phyloP scores from a whole-genome alignment of 2,113 vertebrate genomes.

The Tetraodon nigroviridis region DNA sequence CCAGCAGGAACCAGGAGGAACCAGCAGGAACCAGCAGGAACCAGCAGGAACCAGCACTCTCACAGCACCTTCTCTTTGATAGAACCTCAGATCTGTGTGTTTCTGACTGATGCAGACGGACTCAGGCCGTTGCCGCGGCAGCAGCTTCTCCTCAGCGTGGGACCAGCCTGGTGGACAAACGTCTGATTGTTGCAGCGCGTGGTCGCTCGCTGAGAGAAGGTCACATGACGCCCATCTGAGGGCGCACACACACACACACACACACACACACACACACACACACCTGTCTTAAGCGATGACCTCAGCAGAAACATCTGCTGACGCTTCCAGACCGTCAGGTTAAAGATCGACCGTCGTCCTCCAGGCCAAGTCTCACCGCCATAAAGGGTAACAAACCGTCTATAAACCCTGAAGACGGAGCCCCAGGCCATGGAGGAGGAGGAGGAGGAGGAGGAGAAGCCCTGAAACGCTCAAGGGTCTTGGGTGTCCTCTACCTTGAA shows the following conservation, averaged over 20 bases:
- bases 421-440: too few species aligned
- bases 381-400: slow-evolving; percentile 50
- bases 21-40: too few species aligned
- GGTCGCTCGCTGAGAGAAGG: slow-evolving; percentile 27
- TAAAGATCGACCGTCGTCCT: slow-evolving; percentile 68
- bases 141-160: not conserved
- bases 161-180: slow-evolving; percentile 51
- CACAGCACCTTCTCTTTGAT: too few species aligned
- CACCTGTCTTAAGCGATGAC: not conserved
- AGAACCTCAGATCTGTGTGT: too few species aligned
- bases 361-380: slow-evolving; percentile 54
- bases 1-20: too few species aligned
- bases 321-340: slow-evolving; percentile 29
- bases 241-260: slow-evolving; percentile 1
- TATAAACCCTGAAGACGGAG: slow-evolving; percentile 12
- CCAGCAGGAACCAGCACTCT: too few species aligned
- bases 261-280: slow-evolving; percentile 1
- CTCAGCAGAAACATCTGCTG: slow-evolving; percentile 14
- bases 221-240: too few species aligned
- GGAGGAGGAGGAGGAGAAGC: too few species aligned
- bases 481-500: too few species aligned
- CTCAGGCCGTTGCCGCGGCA: too few species aligned
- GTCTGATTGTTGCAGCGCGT: slow-evolving; percentile 50
- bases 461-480: too few species aligned
- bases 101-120: too few species aligned